phyloP scores from a whole-genome alignment of 1,140 invertebrate species.

The Drosophila truncata region DNA sequence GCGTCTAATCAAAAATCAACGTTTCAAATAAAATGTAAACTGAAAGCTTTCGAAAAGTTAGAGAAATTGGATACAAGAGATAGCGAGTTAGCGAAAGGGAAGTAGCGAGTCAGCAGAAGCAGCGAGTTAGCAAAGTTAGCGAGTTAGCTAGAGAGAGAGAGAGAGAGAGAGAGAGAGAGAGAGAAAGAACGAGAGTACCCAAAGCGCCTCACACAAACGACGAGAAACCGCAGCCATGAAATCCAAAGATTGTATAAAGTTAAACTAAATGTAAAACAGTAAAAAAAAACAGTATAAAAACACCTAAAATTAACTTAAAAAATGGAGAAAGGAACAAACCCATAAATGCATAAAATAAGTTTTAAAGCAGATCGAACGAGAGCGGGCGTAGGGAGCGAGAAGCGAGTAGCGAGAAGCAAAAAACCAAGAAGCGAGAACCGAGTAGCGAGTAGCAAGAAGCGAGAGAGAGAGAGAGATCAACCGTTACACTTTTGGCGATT shows the following conservation, averaged over 20 bases:
- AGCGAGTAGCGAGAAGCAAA: no score
- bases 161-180: not conserved
- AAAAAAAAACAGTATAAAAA: conserved; percentile 12
- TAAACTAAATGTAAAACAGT: conserved; percentile 46
- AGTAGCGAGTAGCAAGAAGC: not conserved
- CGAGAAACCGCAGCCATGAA: conserved; percentile 22
- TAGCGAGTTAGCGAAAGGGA: conserved; percentile 2
- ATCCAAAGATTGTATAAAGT: conserved; percentile 59
- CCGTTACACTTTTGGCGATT: conserved; percentile 64
- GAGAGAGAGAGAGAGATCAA: conserved; percentile 35
- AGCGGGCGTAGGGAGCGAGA: conserved; percentile 9
- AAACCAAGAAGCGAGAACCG: no score
- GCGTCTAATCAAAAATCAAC: conserved; percentile 76
- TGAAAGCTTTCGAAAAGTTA: conserved; percentile 77
- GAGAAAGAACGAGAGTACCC: conserved; percentile 32
- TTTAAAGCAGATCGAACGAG: conserved; percentile 33
- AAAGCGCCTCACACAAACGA: conserved; percentile 65
- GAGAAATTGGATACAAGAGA: conserved; percentile 11
- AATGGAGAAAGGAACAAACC: conserved; percentile 7
- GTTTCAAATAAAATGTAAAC: conserved; percentile 81
- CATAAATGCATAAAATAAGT: conserved; percentile 46
- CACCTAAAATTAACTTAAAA: conserved; percentile 18
- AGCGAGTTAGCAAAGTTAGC: not conserved
- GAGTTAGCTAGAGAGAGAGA: not conserved
- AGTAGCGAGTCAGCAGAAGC: not conserved